Evolutionary conservation across 2,113 vertebrate genomes (phyloP).

Genomic region (Arothron firmamentum): DNA sequence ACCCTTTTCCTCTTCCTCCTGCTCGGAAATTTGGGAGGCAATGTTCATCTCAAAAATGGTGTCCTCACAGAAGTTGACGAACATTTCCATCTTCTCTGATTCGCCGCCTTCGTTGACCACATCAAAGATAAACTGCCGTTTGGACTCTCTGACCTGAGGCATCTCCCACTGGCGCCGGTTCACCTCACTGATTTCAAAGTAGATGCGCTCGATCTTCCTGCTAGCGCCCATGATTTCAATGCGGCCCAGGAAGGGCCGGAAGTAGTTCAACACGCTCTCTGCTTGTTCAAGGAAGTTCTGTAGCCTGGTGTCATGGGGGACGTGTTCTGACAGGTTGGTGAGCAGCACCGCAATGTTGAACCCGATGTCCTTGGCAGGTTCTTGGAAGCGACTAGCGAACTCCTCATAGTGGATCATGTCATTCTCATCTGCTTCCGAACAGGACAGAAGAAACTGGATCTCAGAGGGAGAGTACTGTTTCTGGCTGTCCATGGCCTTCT

Average conservation of each 20-base stretch:
- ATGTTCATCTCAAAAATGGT: conserved; percentile 99
- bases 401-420: conserved; percentile 95
- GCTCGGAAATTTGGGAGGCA: conserved; percentile 90
- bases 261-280: conserved; percentile 89
- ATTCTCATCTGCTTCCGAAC: conserved; percentile 93
- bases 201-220: conserved; percentile 90
- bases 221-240: conserved; percentile 97
- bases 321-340: conserved; percentile 91
- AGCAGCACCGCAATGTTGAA: conserved; percentile 94
- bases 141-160: conserved; percentile 91
- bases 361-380: conserved; percentile 92
- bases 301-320: conserved; percentile 87
- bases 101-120: conserved; percentile 95
- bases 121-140: conserved; percentile 97
- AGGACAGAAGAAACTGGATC: conserved; percentile 95
- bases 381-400: conserved; percentile 90
- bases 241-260: conserved; percentile 87
- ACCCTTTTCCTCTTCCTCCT: conserved; percentile 77
- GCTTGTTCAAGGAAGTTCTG: conserved; percentile 87
- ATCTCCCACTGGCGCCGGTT: conserved; percentile 97
- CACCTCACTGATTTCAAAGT: conserved; percentile 95
- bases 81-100: conserved; percentile 97
- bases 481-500: conserved; percentile 97
- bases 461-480: conserved; percentile 88
- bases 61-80: conserved; percentile 98